These are phyloP conservation scores for Tauraco erythrolophus DNA, from an alignment of 2,113 vertebrate species.

Conservation along the genomic window DNA sequence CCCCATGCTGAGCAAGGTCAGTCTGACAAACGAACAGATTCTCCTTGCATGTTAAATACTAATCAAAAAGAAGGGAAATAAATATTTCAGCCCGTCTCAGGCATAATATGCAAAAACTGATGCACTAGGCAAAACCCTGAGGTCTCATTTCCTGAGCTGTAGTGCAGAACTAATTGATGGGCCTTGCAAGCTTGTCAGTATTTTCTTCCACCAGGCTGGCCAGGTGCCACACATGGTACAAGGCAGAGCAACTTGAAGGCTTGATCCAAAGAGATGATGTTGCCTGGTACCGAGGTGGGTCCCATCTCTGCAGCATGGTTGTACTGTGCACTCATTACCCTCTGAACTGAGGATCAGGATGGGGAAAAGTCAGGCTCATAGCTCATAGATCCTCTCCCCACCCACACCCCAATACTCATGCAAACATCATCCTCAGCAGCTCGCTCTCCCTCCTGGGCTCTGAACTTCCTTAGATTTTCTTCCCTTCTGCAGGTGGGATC, in stretches of 20 bases:
- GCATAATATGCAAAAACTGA: background rate
- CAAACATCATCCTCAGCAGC: background rate
- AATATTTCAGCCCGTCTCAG: background rate
- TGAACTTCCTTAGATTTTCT: background rate
- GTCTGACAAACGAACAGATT: background rate
- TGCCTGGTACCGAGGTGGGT: rapidly evolving
- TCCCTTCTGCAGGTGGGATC: background rate
- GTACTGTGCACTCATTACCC: background rate
- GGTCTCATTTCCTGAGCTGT: background rate
- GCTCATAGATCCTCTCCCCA: background rate
- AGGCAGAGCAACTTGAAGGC: background rate
- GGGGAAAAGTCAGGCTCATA: rapidly evolving
- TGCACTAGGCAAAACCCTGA: background rate
- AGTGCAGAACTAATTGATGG: background rate
- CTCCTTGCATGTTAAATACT: background rate
- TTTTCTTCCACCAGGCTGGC: background rate
- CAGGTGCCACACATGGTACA: rapidly evolving
- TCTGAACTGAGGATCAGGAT: background rate
- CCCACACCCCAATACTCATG: background rate
- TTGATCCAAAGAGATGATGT: background rate
- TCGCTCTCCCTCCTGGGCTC: background rate
- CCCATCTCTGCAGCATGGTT: rapidly evolving
- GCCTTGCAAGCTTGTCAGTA: background rate
- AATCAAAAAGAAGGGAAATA: background rate
- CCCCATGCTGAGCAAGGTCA: background rate